phyloP scores from a whole-genome alignment of 2,888 invertebrate genomes.

The Meteorus cinctellus region DNA sequence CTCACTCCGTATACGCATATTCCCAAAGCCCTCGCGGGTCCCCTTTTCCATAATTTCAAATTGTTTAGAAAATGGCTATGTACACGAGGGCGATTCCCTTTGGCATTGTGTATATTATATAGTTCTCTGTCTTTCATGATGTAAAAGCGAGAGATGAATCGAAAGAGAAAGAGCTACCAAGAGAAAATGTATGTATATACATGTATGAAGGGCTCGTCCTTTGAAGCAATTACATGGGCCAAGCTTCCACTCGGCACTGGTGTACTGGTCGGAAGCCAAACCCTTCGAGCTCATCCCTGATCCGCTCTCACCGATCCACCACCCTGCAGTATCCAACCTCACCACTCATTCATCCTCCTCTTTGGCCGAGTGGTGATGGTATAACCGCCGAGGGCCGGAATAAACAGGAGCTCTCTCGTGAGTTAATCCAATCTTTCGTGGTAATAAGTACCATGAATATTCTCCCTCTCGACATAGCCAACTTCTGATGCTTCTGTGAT shows the following conservation, averaged over 20 bases:
- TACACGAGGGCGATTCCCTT: slow-evolving; percentile 37
- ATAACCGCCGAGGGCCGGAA: slow-evolving; percentile 45
- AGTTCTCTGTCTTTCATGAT: slow-evolving; percentile 10
- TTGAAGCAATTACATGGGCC: slow-evolving; percentile 63
- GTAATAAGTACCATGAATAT: slow-evolving; percentile 59
- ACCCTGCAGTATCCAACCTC: slow-evolving; percentile 19
- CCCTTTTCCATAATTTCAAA: slow-evolving; percentile 42
- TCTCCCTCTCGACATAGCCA: slow-evolving; percentile 28
- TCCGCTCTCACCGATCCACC: slow-evolving; percentile 20
- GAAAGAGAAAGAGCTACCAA: neutral
- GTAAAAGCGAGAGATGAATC: slow-evolving; percentile 31
- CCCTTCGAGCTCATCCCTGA: slow-evolving; percentile 10
- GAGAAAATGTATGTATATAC: slow-evolving; percentile 28
- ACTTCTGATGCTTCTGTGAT: slow-evolving; percentile 27
- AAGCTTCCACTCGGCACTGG: slow-evolving; percentile 34
- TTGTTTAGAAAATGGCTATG: slow-evolving; percentile 45
- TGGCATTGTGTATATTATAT: slow-evolving; percentile 27
- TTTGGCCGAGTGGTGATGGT: slow-evolving; percentile 25
- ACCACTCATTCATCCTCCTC: neutral
- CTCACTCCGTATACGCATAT: slow-evolving; percentile 13
- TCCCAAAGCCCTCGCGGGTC: slow-evolving; percentile 18
- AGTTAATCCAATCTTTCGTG: slow-evolving; percentile 63
- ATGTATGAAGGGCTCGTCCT: slow-evolving; percentile 49
- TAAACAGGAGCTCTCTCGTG: slow-evolving; percentile 63
- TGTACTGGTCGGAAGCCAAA: slow-evolving; percentile 26